A percentile compares a stretch with the other conserved stretches of the same genome.
Evolutionary conservation across 2,797 vertebrate genomes (phyloP).

Genomic region (Melanogrammus aeglefinus): DNA sequence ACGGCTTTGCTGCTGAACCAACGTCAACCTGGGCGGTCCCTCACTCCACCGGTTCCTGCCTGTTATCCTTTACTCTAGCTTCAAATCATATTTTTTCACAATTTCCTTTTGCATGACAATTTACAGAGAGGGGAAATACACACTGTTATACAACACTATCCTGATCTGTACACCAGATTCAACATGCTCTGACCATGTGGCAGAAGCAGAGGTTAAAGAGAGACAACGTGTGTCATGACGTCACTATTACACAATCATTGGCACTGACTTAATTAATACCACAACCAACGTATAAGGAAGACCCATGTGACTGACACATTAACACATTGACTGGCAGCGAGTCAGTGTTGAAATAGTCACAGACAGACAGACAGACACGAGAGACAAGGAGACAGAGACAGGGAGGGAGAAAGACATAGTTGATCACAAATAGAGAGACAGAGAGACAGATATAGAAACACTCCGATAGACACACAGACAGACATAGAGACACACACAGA

Average conservation of each 20-base stretch:
- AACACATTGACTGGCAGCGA: background rate
- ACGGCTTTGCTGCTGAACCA: background rate
- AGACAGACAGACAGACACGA: background rate
- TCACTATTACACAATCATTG: background rate
- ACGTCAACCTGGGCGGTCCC: background rate
- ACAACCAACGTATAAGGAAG: background rate
- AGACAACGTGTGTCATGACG: background rate
- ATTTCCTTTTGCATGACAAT: background rate
- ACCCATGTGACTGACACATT: background rate
- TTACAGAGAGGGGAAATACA: background rate
- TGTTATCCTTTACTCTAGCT: background rate
- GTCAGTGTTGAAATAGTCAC: background rate
- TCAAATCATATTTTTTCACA: background rate
- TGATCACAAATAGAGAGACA: background rate
- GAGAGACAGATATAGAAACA: background rate
- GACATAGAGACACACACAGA: background rate
- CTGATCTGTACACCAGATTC: background rate
- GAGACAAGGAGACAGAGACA: background rate
- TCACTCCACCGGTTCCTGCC: background rate
- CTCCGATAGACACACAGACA: background rate
- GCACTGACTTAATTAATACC: background rate
- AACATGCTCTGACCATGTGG: background rate
- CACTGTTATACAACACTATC: background rate
- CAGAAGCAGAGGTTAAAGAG: background rate
- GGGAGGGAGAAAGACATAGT: background rate